Evolutionary conservation across 2,797 vertebrate genomes (phyloP).

Genomic region (Chelon auratus): DNA sequence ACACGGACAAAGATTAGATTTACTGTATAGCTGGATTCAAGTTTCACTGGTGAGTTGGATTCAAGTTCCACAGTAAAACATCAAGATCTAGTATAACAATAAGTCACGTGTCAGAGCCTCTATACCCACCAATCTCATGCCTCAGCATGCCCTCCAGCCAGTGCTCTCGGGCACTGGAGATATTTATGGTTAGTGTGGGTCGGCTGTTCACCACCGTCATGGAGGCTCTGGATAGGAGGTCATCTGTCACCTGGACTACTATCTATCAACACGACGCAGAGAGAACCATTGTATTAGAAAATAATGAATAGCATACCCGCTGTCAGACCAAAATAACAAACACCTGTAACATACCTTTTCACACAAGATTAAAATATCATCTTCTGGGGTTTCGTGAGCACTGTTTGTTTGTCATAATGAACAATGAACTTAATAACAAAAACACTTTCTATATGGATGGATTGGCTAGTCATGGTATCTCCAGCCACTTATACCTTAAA

Average conservation of each 20-base stretch:
- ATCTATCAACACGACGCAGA: constrained; percentile 79
- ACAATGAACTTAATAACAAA: too few species aligned
- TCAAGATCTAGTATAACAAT: not conserved
- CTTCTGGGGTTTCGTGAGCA: not conserved
- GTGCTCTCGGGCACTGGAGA: constrained; percentile 90
- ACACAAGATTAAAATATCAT: not conserved
- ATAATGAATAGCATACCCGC: too few species aligned
- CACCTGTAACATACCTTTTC: not conserved
- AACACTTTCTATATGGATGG: too few species aligned
- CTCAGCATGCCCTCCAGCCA: constrained; percentile 97
- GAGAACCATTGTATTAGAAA: not conserved
- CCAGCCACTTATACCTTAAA: too few species aligned
- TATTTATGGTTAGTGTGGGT: constrained; percentile 93
- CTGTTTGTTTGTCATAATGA: not conserved
- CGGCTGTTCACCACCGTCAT: constrained; percentile 94
- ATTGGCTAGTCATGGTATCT: too few species aligned
- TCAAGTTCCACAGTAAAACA: not conserved
- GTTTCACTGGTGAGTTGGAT: not conserved
- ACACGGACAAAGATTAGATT: not conserved
- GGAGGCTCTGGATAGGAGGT: constrained; percentile 94
- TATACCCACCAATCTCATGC: constrained; percentile 91
- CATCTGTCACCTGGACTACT: constrained; percentile 92
- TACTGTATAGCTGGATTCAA: not conserved
- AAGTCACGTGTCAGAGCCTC: not conserved
- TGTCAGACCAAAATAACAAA: too few species aligned